phyloP scores from a whole-genome alignment of 2,113 vertebrate genomes.

The Antennarius striatus region DNA sequence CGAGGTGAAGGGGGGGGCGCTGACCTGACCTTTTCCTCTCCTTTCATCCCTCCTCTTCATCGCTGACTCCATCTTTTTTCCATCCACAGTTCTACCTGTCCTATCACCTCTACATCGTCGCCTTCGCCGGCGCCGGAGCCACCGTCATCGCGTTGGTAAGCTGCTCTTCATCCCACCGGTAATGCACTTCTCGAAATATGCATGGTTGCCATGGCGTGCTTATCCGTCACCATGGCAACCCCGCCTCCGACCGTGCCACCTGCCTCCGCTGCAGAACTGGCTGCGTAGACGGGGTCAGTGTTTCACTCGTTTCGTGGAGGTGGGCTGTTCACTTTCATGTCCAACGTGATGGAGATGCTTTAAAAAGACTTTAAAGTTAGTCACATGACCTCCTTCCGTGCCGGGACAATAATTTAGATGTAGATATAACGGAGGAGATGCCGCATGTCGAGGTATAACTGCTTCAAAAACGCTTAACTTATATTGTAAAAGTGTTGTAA shows the following conservation, averaged over 20 bases:
- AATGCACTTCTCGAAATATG: conserved; percentile 46
- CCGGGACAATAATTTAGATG: too few relatives aligned
- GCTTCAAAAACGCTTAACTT: too few relatives aligned
- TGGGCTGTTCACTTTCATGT: conserved; percentile 14
- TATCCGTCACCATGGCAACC: conserved; percentile 66
- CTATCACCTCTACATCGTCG: conserved; percentile 97
- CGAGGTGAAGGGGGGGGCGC: conserved; percentile 82
- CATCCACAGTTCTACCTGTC: conserved; percentile 93
- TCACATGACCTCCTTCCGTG: too few relatives aligned
- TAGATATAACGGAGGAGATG: too few relatives aligned
- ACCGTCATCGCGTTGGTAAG: conserved; percentile 97
- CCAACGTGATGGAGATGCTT: conserved; percentile 14
- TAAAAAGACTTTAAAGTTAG: conserved; percentile 8
- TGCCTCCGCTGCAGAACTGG: conserved; percentile 24
- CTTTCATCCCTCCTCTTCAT: not conserved
- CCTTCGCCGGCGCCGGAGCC: conserved; percentile 94
- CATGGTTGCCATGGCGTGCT: conserved; percentile 64
- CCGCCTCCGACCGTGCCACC: conserved; percentile 41
- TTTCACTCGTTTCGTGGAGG: conserved; percentile 47
- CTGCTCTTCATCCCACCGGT: conserved; percentile 22
- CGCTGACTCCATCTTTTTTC: not conserved
- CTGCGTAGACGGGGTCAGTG: conserved; percentile 45
- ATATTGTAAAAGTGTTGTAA: too few relatives aligned
- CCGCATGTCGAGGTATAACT: too few relatives aligned
- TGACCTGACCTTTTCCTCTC: not conserved